Percentiles rank a stretch among this genome's conserved stretches.
These are phyloP conservation scores for Herpailurus yagouaroundi DNA, from an alignment of 2,113 vertebrate species.

Conservation along the genomic window DNA sequence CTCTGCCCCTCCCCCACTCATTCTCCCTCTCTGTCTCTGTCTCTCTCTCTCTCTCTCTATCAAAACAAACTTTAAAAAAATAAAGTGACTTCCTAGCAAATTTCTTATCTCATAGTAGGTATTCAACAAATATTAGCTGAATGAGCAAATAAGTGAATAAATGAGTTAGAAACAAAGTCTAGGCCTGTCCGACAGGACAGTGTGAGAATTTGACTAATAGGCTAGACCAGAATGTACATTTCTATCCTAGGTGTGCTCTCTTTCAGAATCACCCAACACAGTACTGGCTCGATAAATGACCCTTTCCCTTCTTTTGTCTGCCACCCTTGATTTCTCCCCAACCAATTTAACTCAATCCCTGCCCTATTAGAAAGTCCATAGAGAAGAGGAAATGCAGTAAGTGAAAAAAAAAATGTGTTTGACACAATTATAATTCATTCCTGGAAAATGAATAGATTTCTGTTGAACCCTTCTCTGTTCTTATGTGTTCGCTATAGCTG, in stretches of 20 bases:
- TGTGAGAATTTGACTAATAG: background rate
- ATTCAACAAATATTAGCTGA: background rate
- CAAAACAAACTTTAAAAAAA: too few species aligned
- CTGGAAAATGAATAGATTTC: background rate
- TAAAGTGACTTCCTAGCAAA: background rate
- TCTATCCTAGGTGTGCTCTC: background rate
- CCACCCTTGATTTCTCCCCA: background rate
- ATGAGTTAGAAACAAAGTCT: background rate
- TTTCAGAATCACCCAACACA: background rate
- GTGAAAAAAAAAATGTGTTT: background rate
- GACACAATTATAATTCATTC: background rate
- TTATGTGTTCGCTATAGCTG: background rate
- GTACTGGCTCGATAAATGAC: background rate
- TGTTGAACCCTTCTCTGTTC: background rate
- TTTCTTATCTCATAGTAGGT: background rate
- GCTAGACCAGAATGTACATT: background rate
- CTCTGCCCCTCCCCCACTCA: too few species aligned
- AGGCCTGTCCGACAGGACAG: background rate
- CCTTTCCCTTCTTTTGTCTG: background rate
- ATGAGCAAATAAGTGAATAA: background rate
- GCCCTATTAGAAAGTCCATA: background rate
- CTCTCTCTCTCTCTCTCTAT: too few species aligned
- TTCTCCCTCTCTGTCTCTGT: too few species aligned
- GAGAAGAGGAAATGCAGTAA: background rate
- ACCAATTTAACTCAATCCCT: background rate